Evolutionary conservation across 2,113 vertebrate species (phyloP).

Genomic region (Oncorhynchus tshawytscha): DNA sequence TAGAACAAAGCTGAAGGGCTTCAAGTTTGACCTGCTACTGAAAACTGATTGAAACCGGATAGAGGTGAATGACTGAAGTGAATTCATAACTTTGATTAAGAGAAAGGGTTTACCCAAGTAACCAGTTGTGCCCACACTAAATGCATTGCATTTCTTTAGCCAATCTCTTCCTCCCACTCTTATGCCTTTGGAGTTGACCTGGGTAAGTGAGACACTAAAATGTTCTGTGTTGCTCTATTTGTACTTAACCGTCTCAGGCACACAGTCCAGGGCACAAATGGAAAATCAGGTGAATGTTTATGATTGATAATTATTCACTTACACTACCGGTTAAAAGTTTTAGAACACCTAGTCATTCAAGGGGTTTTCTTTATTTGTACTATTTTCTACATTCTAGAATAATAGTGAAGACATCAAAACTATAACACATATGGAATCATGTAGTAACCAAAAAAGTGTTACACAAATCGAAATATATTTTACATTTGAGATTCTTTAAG

Average conservation of each 20-base stretch:
- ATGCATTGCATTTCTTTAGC: background rate
- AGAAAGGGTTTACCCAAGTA: too few relatives aligned
- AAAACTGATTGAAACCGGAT: background rate
- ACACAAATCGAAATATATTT: too few relatives aligned
- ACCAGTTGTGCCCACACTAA: background rate
- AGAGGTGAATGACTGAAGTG: background rate
- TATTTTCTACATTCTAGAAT: too few relatives aligned
- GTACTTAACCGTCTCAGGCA: background rate
- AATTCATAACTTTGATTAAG: too few relatives aligned
- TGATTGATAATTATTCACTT: background rate
- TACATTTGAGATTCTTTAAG: too few relatives aligned
- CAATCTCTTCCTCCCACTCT: background rate
- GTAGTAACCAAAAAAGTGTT: too few relatives aligned
- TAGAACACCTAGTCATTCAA: too few relatives aligned
- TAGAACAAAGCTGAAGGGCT: background rate
- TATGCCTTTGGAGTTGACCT: too few relatives aligned
- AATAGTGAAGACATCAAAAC: too few relatives aligned
- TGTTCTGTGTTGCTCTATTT: background rate
- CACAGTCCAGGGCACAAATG: background rate
- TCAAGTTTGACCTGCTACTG: background rate
- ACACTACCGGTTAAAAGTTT: too few relatives aligned
- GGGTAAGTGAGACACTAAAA: background rate
- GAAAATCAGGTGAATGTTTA: background rate
- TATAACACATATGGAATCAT: too few relatives aligned
- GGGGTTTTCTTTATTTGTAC: too few relatives aligned